phyloP scores from a whole-genome alignment of 2,797 vertebrate genomes.

The Danio jaintianensis region DNA sequence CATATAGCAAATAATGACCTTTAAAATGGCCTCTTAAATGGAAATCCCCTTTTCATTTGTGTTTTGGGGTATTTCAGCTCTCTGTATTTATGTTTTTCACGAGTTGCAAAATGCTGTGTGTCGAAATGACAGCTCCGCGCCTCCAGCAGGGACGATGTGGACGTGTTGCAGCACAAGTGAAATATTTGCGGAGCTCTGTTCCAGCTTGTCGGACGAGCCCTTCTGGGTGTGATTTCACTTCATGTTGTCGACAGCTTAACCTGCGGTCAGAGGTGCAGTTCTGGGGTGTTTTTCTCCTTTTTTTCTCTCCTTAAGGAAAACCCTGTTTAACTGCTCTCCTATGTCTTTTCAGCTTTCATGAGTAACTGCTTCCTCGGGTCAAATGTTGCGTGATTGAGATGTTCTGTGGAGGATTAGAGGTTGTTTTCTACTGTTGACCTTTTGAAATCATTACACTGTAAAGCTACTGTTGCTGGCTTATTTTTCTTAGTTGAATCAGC shows the following conservation, averaged over 20 bases:
- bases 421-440: slow-evolving; percentile 18
- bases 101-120: slow-evolving; percentile 36
- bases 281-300: not conserved
- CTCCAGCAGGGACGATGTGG: slow-evolving; percentile 63
- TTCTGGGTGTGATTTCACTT: slow-evolving; percentile 59
- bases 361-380: slow-evolving; percentile 23
- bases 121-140: slow-evolving; percentile 62
- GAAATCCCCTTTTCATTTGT: not conserved
- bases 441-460: not conserved
- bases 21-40: too few relatives aligned
- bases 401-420: not conserved
- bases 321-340: slow-evolving; percentile 26
- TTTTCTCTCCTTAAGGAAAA: not conserved
- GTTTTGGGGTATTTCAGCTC: slow-evolving; percentile 11
- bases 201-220: slow-evolving; percentile 71
- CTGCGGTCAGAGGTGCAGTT: slow-evolving; percentile 20
- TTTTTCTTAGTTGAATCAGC: too few relatives aligned
- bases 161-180: slow-evolving; percentile 76
- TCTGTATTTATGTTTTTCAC: not conserved
- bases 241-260: slow-evolving; percentile 50
- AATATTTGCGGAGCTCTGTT: slow-evolving; percentile 75
- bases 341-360: not conserved
- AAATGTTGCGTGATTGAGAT: slow-evolving; percentile 10
- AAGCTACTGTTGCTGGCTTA: too few relatives aligned
- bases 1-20: too few relatives aligned